Percentiles rank a stretch among this genome's conserved stretches.
phyloP scores from a whole-genome alignment of 2,888 invertebrate species.

The Amiota mariae region DNA sequence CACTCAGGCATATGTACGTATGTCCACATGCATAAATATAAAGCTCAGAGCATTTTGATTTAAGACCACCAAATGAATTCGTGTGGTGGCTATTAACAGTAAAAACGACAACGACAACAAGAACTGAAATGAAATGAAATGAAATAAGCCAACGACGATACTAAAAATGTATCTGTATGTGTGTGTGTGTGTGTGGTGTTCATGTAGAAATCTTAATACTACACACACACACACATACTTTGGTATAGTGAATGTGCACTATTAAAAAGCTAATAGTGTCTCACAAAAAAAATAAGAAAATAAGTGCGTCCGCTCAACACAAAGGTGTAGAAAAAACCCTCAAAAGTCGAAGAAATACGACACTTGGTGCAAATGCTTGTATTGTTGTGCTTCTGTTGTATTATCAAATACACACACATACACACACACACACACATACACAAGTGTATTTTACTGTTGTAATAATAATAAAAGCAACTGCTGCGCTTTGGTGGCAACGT shows the following conservation, averaged over 20 bases:
- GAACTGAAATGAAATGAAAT: not conserved
- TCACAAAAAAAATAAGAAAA: not conserved
- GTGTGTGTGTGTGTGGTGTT: too few relatives aligned
- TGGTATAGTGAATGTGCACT: slow-evolving; percentile 39
- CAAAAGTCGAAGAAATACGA: slow-evolving; percentile 6
- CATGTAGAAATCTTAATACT: slow-evolving; percentile 51
- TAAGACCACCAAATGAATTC: slow-evolving; percentile 60
- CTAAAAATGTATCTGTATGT: not conserved
- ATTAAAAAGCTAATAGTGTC: slow-evolving; percentile 50
- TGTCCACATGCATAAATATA: slow-evolving; percentile 5
- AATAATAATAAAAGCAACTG: slow-evolving; percentile 66
- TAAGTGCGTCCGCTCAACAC: not conserved
- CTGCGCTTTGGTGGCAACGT: slow-evolving; percentile 36
- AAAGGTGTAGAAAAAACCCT: not conserved
- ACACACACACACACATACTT: slow-evolving; percentile 33
- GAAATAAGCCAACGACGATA: too few relatives aligned
- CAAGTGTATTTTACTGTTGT: slow-evolving; percentile 67
- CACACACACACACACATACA: too few relatives aligned
- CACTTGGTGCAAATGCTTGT: too few relatives aligned
- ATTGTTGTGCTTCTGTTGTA: slow-evolving; percentile 37
- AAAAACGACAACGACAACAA: slow-evolving; percentile 17
- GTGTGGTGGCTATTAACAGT: slow-evolving; percentile 11
- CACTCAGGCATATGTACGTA: not conserved
- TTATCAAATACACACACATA: too few relatives aligned
- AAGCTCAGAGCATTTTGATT: slow-evolving; percentile 53